Percentiles rank a stretch among this genome's conserved stretches.
Evolutionary conservation across 2,113 vertebrate genomes (phyloP).

Genomic region (Nothocercus nigrocapillus): DNA sequence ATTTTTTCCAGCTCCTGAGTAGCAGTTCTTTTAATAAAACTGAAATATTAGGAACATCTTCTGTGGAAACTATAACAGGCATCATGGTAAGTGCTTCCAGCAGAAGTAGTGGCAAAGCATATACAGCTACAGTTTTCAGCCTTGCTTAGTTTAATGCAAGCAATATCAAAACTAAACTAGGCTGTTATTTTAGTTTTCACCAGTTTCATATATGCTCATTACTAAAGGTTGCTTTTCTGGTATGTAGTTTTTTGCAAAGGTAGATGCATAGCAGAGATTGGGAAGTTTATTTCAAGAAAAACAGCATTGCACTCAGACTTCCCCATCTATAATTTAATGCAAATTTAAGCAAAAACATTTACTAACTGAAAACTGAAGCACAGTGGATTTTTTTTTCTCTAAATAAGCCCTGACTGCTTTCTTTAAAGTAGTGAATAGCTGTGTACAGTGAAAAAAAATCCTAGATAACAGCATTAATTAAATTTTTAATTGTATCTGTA

Average conservation of each 20-base stretch:
- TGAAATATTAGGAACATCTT: not conserved
- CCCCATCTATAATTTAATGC: not conserved
- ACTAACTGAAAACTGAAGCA: not conserved
- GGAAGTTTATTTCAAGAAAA: not conserved
- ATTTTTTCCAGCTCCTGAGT: not conserved
- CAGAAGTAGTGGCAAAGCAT: not conserved
- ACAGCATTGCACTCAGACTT: not conserved
- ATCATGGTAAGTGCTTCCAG: not conserved
- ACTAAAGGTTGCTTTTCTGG: not conserved
- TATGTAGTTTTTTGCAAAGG: not conserved
- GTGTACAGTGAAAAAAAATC: not conserved
- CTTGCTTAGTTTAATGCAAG: not conserved
- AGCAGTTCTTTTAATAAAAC: not conserved
- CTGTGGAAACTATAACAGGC: not conserved
- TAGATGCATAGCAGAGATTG: not conserved
- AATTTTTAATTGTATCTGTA: constrained; percentile 53
- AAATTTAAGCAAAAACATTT: not conserved
- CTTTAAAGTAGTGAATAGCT: constrained; percentile 12
- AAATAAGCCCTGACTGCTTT: not conserved
- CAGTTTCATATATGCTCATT: not conserved
- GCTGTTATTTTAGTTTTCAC: not conserved
- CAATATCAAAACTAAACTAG: not conserved
- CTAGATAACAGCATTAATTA: constrained; percentile 50
- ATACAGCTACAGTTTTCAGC: not conserved
- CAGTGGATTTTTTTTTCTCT: not conserved